These are phyloP conservation scores for Aurelia sp. DNA, from an alignment of 30 jellyfish, hydroid and myxozoan genomes.

Conservation along the genomic window DNA sequence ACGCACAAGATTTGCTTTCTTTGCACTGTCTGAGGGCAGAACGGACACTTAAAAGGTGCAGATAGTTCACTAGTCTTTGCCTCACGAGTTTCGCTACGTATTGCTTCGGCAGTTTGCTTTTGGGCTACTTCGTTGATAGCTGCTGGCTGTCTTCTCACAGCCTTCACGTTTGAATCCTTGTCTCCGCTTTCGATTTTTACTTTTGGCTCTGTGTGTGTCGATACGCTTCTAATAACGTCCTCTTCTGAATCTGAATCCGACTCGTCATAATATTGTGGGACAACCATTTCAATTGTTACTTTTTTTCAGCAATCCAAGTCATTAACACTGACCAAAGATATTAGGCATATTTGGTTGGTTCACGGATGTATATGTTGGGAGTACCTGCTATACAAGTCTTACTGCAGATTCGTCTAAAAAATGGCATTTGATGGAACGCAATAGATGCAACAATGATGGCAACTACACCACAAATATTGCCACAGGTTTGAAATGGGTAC, in stretches of 20 bases:
- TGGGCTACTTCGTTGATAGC: conserved; percentile 12
- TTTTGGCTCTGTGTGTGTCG: conserved; percentile 10
- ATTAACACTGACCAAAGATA: conserved; percentile 7
- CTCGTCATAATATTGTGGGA: conserved; percentile 1
- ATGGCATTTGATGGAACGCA: neutral
- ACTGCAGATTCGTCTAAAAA: conserved; percentile 16
- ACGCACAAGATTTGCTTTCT: conserved; percentile 37
- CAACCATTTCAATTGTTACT: conserved; percentile 7
- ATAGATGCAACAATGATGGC: conserved; percentile 1
- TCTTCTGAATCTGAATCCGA: conserved; percentile 30
- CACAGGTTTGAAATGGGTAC: conserved; percentile 41
- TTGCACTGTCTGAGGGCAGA: conserved; percentile 28
- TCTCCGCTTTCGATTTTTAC: conserved; percentile 16
- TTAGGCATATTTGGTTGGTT: conserved; percentile 20
- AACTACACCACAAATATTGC: conserved; percentile 45
- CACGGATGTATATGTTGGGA: conserved; percentile 20
- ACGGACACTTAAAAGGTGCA: conserved; percentile 24
- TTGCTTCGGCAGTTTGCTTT: conserved; percentile 10
- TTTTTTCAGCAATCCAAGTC: conserved; percentile 21
- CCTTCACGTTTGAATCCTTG: neutral
- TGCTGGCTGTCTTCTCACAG: neutral
- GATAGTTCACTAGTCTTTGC: conserved; percentile 8
- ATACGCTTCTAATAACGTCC: conserved; percentile 1
- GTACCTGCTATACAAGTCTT: neutral
- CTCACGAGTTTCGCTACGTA: conserved; percentile 4